Percentiles rank a stretch among this genome's conserved stretches.
Conservation (phyloP, 1,140 invertebrate species). For the Drosophila sechellia region DNA sequence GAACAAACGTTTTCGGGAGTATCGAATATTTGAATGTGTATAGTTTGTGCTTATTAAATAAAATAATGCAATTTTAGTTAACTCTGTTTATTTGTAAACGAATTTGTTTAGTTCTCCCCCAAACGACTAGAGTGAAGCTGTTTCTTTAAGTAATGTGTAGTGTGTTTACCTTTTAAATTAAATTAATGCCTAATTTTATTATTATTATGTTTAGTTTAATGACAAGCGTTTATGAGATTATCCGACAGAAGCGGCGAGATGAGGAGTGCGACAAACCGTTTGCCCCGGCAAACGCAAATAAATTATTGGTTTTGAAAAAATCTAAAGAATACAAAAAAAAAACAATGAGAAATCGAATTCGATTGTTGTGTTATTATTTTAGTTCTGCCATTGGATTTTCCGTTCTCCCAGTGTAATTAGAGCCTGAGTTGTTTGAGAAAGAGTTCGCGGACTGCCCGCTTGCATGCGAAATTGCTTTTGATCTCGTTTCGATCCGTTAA, state of each 20-base stretch:
- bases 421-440: constrained; percentile 32
- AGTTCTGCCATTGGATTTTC: constrained; percentile 41
- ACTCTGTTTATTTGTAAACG: constrained; percentile 78
- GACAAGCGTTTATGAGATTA: constrained; percentile 79
- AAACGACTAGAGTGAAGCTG: constrained; percentile 73
- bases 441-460: constrained; percentile 10
- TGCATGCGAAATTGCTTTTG: constrained; percentile 69
- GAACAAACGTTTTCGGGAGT: constrained; percentile 27
- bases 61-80: constrained; percentile 82
- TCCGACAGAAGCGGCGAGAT: constrained; percentile 45
- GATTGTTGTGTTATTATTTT: constrained; percentile 79
- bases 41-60: constrained; percentile 71
- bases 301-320: constrained; percentile 83
- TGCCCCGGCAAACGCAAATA: constrained; percentile 66
- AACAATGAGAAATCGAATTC: constrained; percentile 60
- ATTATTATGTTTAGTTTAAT: constrained; percentile 80
- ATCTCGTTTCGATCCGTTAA: constrained; percentile 74
- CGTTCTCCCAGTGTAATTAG: constrained; percentile 40
- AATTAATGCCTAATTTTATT: constrained; percentile 80
- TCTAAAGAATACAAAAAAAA: constrained; percentile 52
- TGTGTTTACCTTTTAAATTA: constrained; percentile 74
- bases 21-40: constrained; percentile 72
- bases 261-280: constrained; percentile 45
- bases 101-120: constrained; percentile 71
- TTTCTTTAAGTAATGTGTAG: constrained; percentile 82